Evolutionary conservation across 2,797 vertebrate species (phyloP).

Genomic region (Sebastes kiyomatsui): DNA sequence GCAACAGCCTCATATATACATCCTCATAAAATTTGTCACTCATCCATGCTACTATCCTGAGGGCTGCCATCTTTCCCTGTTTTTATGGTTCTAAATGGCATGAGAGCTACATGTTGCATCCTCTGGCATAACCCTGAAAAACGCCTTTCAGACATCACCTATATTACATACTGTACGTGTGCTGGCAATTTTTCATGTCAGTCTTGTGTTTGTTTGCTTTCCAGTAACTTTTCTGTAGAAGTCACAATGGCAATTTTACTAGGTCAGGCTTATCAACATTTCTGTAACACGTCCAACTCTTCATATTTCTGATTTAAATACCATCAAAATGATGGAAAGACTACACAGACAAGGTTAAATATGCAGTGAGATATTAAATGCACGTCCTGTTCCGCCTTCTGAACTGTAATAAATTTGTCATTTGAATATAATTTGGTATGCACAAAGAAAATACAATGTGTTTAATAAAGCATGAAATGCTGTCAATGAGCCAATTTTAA

Average conservation of each 20-base stretch:
- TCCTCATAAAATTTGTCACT: constrained; percentile 54
- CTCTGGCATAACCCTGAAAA: background rate
- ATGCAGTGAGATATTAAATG: background rate
- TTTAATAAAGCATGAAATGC: background rate
- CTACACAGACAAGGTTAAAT: background rate
- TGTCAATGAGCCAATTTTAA: background rate
- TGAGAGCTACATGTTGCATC: background rate
- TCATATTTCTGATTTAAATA: background rate
- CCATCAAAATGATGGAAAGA: background rate
- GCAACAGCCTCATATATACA: constrained; percentile 30
- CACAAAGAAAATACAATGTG: background rate
- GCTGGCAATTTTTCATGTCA: background rate
- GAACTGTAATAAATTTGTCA: background rate
- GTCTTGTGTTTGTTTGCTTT: background rate
- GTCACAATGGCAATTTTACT: background rate
- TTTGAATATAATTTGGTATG: background rate
- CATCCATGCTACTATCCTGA: constrained; percentile 24
- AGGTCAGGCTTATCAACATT: background rate
- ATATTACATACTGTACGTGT: background rate
- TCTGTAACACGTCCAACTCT: background rate
- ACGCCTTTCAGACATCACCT: background rate
- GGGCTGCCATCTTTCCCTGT: constrained; percentile 26
- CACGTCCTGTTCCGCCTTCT: background rate
- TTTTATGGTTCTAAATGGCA: constrained; percentile 18
- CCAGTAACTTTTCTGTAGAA: background rate